Base-by-base conservation (phyloP, 2,888 invertebrate genomes). In the Mythimna ferrago region DNA sequence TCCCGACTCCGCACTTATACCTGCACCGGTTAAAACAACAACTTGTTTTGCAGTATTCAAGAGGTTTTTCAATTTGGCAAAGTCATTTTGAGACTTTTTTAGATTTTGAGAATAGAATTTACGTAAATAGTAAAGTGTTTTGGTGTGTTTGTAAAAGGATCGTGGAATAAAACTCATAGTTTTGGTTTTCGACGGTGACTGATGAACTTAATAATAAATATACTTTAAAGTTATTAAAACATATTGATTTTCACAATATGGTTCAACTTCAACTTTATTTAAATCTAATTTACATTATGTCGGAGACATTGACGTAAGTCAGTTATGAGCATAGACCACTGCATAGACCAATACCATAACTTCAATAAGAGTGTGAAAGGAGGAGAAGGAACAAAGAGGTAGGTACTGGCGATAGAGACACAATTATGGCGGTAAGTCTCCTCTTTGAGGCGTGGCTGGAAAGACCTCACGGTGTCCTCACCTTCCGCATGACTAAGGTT, bases 1-100 rank as follows among this genome's bases (percentile, higher is more conserved):
- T 64, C 99, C 99, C 80, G 98, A 98, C 93, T 98, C 98, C 0
- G 98, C 98, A 84, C 98, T 98, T 56, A 98, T 97, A 71, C 98
- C 98, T 64, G 98, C 98, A n/a, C 98, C 98, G 60, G 98, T 97
- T 58, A 98, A 89, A 64, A 98, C 96, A 48, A 98, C 97, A 66
- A 98, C 94, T 85, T 97, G 96, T 87, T 97, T 97, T 0, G 98
- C 97, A 44, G 95, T 94, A 71, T 96, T 94, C 72, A 98, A 94
- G 69, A 92, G 89, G 82, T 97, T 95, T 73, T 97, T 96, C 88
- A 98, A 98, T 82, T 94, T 93, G 19, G 83, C 77, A 82, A 96
- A 90, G 82, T 96, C 94, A 85, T 93, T 96, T 0, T 11, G 41
- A 41, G 41, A 11, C 3, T 94, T 75, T 0, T 94, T 74, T 91